Evolutionary conservation across 2,888 invertebrate species (phyloP), one percentile per base, ranked within the genome.

Genomic region (Leptinotarsa peninsularis): DNA sequence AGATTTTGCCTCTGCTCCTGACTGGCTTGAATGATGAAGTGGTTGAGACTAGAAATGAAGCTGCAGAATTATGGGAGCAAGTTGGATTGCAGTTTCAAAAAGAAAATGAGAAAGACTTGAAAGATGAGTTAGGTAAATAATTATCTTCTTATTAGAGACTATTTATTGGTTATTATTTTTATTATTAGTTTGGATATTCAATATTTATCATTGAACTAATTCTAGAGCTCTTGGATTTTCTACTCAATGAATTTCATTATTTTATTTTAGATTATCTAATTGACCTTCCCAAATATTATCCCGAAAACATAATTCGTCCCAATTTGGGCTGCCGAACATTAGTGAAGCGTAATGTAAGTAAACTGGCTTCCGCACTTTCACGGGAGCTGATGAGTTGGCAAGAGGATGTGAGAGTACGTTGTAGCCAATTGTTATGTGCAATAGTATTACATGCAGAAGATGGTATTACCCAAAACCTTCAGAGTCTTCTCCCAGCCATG

Each of bases 91-190:
- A 94, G 80, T 98, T 94, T 87, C 92, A 94, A 87, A 90, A 92
- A 60, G 98, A 98, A 87, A 98, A 98, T 88, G 94, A 97, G 83
- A 92, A 93, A 66, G 96, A 98, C 77, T 88, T 97, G 0, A 96
- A 96, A 85, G 95, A 96, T 85, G 93, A 93, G 87, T 88, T 94
- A 70, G 80, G 80, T 80, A 49, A 71, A 66, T 27, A 33, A 52
- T 33, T 18, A n/a, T 60, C 49, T 70, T 17, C 49, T 18, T 10
- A 43, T 43, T 43, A 43, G 43, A 43, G 43, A 43, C 43, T 43
- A 43, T 33, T 33, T 33, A 33, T 3, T 43, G 43, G 10, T 43
- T 43, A 43, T 43, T 43, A 43, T 43, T 43, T 21, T 43, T 3
- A 10, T 43, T 43, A 43, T 43, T 13, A 13, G 33, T 33, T 33